Conservation (phyloP, 2,797 vertebrate species). For the Acipenser ruthenus region DNA sequence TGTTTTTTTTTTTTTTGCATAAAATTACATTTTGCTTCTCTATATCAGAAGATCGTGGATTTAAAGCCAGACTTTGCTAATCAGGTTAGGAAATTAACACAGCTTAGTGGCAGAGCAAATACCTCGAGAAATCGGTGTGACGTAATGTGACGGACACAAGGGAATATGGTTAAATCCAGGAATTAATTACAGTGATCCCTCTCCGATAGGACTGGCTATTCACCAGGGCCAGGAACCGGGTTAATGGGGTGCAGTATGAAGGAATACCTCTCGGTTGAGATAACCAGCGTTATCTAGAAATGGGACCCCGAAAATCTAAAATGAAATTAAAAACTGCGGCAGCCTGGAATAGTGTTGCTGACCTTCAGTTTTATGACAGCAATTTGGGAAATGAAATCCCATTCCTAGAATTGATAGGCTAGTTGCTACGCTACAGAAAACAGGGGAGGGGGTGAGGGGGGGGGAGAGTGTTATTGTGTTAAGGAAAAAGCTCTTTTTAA, state of each 20-base stretch:
- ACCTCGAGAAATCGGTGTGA: constrained; percentile 21
- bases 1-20: neutral
- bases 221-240: neutral
- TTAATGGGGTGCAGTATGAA: neutral
- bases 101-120: constrained; percentile 6
- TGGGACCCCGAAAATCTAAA: constrained; percentile 39
- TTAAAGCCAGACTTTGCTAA: constrained; percentile 24
- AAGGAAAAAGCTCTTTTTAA: constrained; percentile 44
- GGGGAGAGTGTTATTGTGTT: constrained; percentile 46
- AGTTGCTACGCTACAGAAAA: constrained; percentile 57
- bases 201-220: neutral
- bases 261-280: constrained; percentile 31
- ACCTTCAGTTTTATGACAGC: constrained; percentile 32
- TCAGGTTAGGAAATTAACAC: constrained; percentile 25
- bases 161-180: neutral
- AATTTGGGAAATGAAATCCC: constrained; percentile 42
- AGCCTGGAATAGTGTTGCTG: constrained; percentile 28
- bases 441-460: constrained; percentile 44
- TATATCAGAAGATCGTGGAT: constrained; percentile 26
- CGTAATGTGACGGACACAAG: neutral
- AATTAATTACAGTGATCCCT: neutral
- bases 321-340: constrained; percentile 24
- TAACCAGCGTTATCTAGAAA: constrained; percentile 42
- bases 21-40: constrained; percentile 15
- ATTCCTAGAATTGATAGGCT: constrained; percentile 40